phyloP scores from a whole-genome alignment of 2,888 invertebrate species.

The Bibio marci region DNA sequence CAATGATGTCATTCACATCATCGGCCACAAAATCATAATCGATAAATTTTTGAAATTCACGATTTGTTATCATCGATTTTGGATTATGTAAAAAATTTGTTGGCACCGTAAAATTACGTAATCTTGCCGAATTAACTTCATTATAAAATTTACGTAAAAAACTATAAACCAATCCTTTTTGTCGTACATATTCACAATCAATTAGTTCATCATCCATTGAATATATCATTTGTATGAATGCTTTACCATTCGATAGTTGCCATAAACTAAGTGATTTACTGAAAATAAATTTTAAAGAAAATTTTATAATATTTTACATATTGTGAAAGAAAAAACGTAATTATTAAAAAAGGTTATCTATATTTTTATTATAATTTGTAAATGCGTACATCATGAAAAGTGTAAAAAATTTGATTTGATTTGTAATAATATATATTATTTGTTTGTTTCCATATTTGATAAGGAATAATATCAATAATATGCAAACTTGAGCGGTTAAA shows the following conservation, averaged over 20 bases:
- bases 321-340: too few species aligned
- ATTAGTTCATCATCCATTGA: conserved; percentile 28
- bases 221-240: conserved; percentile 38
- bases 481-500: too few species aligned
- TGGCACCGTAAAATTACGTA: conserved; percentile 9
- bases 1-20: conserved; percentile 2
- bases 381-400: too few species aligned
- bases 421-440: too few species aligned
- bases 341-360: too few species aligned
- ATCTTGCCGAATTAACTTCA: conserved; percentile 19
- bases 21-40: conserved; percentile 8
- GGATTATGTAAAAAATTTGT: neutral
- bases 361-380: too few species aligned
- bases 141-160: conserved; percentile 31
- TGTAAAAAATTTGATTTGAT: neutral
- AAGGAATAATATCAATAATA: too few species aligned
- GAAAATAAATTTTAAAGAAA: conserved; percentile 9
- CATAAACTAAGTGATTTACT: conserved; percentile 30
- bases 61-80: conserved; percentile 5
- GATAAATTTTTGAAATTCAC: conserved; percentile 9
- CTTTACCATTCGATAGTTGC: conserved; percentile 36
- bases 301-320: too few species aligned
- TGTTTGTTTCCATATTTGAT: too few species aligned
- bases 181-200: conserved; percentile 37
- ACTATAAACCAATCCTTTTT: conserved; percentile 24